Base-by-base conservation (phyloP, 2,888 invertebrate species). In the Metopia argyrocephala region DNA sequence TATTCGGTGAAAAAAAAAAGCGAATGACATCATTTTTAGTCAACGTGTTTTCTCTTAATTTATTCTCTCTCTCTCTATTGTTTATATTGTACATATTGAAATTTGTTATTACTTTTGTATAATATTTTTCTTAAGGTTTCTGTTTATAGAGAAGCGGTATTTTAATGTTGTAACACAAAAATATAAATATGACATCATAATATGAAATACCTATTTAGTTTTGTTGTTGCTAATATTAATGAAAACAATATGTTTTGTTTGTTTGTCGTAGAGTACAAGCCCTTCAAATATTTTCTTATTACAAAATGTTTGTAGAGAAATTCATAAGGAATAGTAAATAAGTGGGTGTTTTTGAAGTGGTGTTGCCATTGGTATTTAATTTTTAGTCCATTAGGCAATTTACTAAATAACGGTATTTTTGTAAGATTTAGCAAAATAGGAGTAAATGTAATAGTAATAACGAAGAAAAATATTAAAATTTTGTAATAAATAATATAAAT, bases 11-110 rank as follows among this genome's bases (percentile, higher is more conserved):
- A n/a, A 73, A 64, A 48, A 59, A 48, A 83, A 66, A 59, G 50
- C 20, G 68, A 76, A 81, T 81, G 82, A 83, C 82, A 83, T 82
- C 82, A 83, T 76, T 79, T 64, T 20, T 64, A 31, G 38, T 56
- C 23, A 71, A 69, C 71, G 74, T 70, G n/a, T 61, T 50, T 38
- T 65, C n/a, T 59, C 20, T 66, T 18, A 54, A 52, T 68, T 68
- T 21, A 56, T 38, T 54, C 54, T 54, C 23, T 54, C 52, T 54
- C 21, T 15, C 2, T 54, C 12, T 28, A 21, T 45, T 52, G 28
- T 54, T 65, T 18, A 56, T 62, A 28, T 65, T 45, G 31, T n/a
- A 46, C 23, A 18, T 62, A 21, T 28, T 18, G 28, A n/a, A n/a
- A n/a, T 21, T 46, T 61, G 27, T 65, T 65, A 27, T 20, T 75